Evolutionary conservation across 2,888 invertebrate genomes (phyloP), one percentile per base, ranked within the genome.

Genomic region (Sclerodermus sp.): DNA sequence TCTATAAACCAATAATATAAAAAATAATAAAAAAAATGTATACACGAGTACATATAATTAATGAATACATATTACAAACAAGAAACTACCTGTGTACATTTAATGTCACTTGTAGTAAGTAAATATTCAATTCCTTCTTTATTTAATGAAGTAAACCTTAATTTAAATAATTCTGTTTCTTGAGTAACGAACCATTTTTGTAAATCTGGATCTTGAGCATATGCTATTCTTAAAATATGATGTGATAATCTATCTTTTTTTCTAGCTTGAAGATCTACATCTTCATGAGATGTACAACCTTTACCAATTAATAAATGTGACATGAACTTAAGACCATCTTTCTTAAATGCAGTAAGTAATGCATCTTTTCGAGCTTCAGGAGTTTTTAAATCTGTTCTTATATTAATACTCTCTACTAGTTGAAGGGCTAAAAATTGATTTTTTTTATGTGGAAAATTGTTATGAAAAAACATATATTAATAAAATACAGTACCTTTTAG

Each of bases 181-280:
- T 92, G 86, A 15, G 85, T 80, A 12, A 96, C 80, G 73, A 96
- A 95, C 97, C 98, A 98, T 51, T 83, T 84, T 30, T 90, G 82
- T 32, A 93, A 80, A 48, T 96, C 95, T 60, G 91, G 90, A 16
- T 89, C 88, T 67, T 90, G 84, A 72, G 95, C 96, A 78, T 93
- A 97, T 0, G 94, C 94, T 49, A 99, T 79, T 48, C 96, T 83
- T 2, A 98, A 81, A 64, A 97, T 91, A 75, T 91, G 97, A 77
- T 99, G 98, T 1, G 97, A 93, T 44, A 96, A 84, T 68, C 92
- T 89, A 78, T 99, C 98, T 55, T 85, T 84, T 30, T 85, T 83
- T 47, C 91, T 82, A 1, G 85, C 85, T 70, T 87, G 84, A 38
- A 87, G 73, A 68, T 89, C 87, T 1, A 79, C 70, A 54, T 88